phyloP scores from a whole-genome alignment of 2,888 invertebrate genomes.

The Machimus atricapillus region DNA sequence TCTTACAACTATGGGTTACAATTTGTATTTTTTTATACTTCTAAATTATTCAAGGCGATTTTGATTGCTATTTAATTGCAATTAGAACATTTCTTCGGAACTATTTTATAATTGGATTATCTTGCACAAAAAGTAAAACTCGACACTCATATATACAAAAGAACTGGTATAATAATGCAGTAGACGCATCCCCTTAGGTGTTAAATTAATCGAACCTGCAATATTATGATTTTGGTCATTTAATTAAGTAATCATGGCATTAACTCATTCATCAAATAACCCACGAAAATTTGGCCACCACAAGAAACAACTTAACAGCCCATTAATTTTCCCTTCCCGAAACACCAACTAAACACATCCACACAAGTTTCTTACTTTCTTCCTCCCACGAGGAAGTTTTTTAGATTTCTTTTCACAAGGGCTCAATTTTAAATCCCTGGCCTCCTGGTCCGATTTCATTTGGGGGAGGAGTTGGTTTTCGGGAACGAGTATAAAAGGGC shows the following conservation, averaged over 20 bases:
- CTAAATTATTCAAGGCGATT: no score
- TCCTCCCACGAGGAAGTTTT: not conserved
- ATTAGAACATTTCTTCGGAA: no score
- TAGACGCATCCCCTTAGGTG: not conserved
- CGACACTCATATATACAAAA: not conserved
- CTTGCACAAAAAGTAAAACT: not conserved
- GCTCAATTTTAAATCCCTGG: not conserved
- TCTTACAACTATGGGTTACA: no score
- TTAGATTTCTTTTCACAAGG: not conserved
- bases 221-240: not conserved
- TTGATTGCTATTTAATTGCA: no score
- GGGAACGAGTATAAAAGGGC: not conserved
- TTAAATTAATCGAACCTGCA: not conserved
- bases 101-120: not conserved
- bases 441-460: not conserved
- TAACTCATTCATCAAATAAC: not conserved
- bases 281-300: not conserved
- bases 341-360: not conserved
- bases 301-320: not conserved
- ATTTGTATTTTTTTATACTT: no score
- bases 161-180: not conserved
- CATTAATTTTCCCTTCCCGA: not conserved
- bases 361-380: not conserved
- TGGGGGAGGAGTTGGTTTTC: slow-evolving; percentile 8
- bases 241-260: not conserved